Evolutionary conservation across 2,113 vertebrate genomes (phyloP).

Genomic region (Pseudopipra pipra): DNA sequence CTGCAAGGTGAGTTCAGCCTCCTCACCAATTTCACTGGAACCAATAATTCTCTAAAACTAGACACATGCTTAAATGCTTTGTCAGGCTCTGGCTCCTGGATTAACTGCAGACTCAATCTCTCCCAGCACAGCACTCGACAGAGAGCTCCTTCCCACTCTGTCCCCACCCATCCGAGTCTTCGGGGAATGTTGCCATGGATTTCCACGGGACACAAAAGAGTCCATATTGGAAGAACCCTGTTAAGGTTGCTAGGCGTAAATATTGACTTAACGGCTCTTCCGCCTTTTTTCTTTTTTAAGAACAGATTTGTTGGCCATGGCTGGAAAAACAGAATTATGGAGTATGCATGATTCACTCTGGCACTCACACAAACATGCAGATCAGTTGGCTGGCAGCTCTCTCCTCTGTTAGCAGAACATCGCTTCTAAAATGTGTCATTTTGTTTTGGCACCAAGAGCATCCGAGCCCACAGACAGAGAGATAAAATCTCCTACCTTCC

Average conservation of each 20-base stretch:
- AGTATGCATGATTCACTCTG: constrained; percentile 64
- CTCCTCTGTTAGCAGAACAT: constrained; percentile 39
- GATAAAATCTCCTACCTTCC: constrained; percentile 23
- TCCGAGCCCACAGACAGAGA: not conserved
- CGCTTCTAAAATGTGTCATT: constrained; percentile 53
- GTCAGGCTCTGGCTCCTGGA: not conserved
- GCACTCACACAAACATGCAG: constrained; percentile 62
- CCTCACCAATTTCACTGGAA: not conserved
- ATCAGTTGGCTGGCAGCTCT: constrained; percentile 64
- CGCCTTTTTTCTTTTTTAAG: constrained; percentile 67
- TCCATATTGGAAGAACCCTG: constrained; percentile 63
- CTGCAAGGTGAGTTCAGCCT: not conserved
- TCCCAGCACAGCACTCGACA: not conserved
- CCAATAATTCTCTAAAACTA: not conserved
- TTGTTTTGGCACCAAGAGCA: not conserved
- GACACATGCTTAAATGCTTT: not conserved
- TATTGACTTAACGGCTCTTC: constrained; percentile 66
- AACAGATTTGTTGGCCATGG: constrained; percentile 55
- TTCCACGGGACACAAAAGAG: constrained; percentile 42
- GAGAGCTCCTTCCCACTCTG: not conserved
- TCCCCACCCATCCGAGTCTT: not conserved
- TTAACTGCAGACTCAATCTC: not conserved
- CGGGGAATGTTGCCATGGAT: constrained; percentile 49
- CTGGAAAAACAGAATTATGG: constrained; percentile 60
- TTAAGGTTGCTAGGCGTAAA: constrained; percentile 64